Percentiles rank a stretch among this genome's conserved stretches.
These are phyloP conservation scores for Pygoscelis adeliae DNA, from an alignment of 2,113 vertebrate genomes.

Conservation along the genomic window DNA sequence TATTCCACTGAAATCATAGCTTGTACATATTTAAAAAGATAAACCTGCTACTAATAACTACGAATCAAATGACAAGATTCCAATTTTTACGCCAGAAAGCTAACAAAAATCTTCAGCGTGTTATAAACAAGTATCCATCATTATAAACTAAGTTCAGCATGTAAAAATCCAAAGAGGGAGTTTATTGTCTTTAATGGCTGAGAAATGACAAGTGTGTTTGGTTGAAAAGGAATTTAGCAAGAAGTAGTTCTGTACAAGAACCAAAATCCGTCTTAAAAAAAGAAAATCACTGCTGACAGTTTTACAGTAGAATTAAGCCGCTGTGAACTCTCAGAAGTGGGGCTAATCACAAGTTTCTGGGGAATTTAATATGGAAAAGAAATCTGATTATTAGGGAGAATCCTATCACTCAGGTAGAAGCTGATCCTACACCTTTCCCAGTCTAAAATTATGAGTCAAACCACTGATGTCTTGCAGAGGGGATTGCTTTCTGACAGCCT, in stretches of 20 bases:
- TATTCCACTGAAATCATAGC: conserved; percentile 28
- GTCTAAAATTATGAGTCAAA: background rate
- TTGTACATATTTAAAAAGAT: conserved; percentile 22
- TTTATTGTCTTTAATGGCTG: conserved; percentile 61
- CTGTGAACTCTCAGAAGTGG: conserved; percentile 51
- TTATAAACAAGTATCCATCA: conserved; percentile 60
- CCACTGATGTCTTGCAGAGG: background rate
- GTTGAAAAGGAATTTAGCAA: conserved; percentile 43
- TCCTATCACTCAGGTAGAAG: background rate
- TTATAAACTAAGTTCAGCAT: conserved; percentile 28
- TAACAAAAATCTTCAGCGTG: conserved; percentile 53
- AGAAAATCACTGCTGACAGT: conserved; percentile 60
- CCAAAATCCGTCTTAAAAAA: conserved; percentile 30
- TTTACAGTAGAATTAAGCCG: conserved; percentile 71
- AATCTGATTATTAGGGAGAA: conserved; percentile 9
- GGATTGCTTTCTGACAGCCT: background rate
- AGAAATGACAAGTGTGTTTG: conserved; percentile 65
- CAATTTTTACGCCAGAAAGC: conserved; percentile 44
- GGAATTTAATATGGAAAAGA: conserved; percentile 32
- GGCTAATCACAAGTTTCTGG: conserved; percentile 69
- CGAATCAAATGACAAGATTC: conserved; percentile 33
- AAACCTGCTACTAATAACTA: conserved; percentile 47
- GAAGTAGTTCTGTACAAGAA: conserved; percentile 44
- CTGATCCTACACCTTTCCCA: background rate
- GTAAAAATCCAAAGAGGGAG: conserved; percentile 63